These are phyloP conservation scores for Toxotes jaculatrix DNA, from an alignment of 2,113 vertebrate genomes.

Conservation along the genomic window DNA sequence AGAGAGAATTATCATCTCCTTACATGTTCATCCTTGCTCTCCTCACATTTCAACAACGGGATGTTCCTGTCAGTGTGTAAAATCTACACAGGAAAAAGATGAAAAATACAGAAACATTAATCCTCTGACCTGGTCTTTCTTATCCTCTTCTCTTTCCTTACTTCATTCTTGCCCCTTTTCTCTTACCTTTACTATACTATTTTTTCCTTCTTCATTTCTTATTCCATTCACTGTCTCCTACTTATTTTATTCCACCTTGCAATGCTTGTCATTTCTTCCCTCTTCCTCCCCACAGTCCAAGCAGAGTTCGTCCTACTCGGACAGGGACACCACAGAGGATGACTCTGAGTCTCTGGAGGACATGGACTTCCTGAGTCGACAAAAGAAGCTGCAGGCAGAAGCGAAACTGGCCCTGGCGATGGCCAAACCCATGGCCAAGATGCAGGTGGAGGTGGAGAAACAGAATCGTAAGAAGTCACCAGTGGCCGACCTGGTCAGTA, in stretches of 20 bases:
- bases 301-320: constrained; percentile 98
- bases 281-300: constrained; percentile 87
- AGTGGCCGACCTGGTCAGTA: constrained; percentile 94
- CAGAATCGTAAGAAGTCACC: constrained; percentile 99
- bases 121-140: background rate
- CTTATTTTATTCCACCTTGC: background rate
- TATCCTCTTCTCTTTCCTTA: background rate
- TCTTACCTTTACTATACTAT: background rate
- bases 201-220: background rate
- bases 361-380: constrained; percentile 97
- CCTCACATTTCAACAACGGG: background rate
- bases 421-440: constrained; percentile 99
- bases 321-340: constrained; percentile 97
- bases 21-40: constrained; percentile 26
- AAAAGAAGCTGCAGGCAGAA: constrained; percentile 97
- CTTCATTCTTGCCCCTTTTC: background rate
- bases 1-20: constrained; percentile 35
- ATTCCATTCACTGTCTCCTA: background rate
- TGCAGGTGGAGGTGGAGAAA: constrained; percentile 99
- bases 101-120: constrained; percentile 15
- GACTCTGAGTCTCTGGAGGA: constrained; percentile 97
- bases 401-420: constrained; percentile 98
- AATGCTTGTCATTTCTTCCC: background rate
- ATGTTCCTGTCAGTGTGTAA: background rate
- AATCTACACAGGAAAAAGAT: constrained; percentile 22